Evolutionary conservation across 1,140 invertebrate genomes (phyloP).

Genomic region (Drosophila dunni): DNA sequence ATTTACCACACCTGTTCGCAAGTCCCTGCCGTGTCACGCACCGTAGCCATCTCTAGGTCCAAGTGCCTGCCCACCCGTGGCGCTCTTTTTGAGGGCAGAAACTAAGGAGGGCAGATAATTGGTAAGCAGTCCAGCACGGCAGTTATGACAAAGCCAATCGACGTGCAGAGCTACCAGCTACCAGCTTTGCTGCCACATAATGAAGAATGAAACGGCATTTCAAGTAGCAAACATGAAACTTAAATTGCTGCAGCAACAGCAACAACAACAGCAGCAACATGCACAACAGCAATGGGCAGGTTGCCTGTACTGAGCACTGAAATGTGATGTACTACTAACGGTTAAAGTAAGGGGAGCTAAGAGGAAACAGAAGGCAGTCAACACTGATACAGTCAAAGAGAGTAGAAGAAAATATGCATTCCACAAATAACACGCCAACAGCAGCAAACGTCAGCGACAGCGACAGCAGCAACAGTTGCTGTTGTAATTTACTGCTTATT

Average conservation of each 20-base stretch:
- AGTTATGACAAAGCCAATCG: slow-evolving; percentile 64
- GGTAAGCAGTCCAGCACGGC: slow-evolving; percentile 31
- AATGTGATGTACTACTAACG: background rate
- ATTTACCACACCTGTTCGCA: too few species aligned
- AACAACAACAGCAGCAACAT: slow-evolving; percentile 17
- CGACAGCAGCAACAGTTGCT: slow-evolving; percentile 36
- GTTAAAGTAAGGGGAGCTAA: slow-evolving; percentile 24
- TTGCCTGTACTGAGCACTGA: slow-evolving; percentile 18
- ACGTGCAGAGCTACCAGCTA: slow-evolving; percentile 10
- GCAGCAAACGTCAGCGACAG: slow-evolving; percentile 17
- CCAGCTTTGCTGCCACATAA: slow-evolving; percentile 26
- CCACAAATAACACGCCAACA: slow-evolving; percentile 39
- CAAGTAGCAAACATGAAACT: slow-evolving; percentile 41
- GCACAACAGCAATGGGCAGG: slow-evolving; percentile 4
- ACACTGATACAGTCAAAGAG: slow-evolving; percentile 23
- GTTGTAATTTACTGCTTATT: slow-evolving; percentile 79
- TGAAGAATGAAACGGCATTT: slow-evolving; percentile 39
- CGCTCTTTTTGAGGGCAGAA: background rate
- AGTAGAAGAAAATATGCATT: slow-evolving; percentile 61
- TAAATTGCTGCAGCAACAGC: slow-evolving; percentile 25
- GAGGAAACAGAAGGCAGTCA: slow-evolving; percentile 28
- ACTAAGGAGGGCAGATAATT: background rate
- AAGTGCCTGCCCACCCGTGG: background rate
- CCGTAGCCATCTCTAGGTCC: background rate
- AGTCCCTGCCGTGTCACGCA: too few species aligned